Evolutionary conservation across 2,797 vertebrate species (phyloP).

Genomic region (Philypnodon macrostomus): DNA sequence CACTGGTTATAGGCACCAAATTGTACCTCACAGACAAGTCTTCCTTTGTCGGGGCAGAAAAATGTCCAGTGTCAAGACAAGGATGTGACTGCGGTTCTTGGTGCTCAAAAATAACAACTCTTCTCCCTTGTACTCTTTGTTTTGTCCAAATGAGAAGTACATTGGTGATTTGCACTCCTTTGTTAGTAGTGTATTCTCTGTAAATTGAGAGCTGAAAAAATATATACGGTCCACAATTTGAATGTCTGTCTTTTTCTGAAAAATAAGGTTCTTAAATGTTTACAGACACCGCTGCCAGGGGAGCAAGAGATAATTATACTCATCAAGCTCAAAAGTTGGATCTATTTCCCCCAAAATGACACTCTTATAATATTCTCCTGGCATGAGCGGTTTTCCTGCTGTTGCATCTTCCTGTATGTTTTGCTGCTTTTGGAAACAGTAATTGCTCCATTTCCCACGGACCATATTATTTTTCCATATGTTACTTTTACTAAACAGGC

Average conservation of each 20-base stretch:
- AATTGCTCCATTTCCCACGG: conserved; percentile 15
- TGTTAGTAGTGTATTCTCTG: no score
- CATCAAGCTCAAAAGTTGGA: no score
- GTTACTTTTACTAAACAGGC: not conserved
- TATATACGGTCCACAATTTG: no score
- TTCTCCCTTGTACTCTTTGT: conserved; percentile 8
- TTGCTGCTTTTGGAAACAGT: conserved; percentile 15
- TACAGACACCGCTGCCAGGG: no score
- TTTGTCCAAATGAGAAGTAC: not conserved
- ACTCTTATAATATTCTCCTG: not conserved
- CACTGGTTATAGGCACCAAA: no score
- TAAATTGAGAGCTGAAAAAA: no score
- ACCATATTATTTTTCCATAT: conserved; percentile 12
- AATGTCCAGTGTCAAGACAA: conserved; percentile 23
- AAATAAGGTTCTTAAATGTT: no score
- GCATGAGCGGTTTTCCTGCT: conserved; percentile 6
- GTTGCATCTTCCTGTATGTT: conserved; percentile 20
- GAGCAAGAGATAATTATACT: no score
- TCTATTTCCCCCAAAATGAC: no score
- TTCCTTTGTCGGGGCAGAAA: conserved; percentile 58
- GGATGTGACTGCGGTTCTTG: conserved; percentile 23
- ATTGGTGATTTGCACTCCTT: no score
- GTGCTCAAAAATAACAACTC: conserved; percentile 6
- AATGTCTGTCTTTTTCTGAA: no score
- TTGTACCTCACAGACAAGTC: conserved; percentile 56